Evolutionary conservation across 2,888 invertebrate genomes (phyloP).

Genomic region (Epiperipatus broadwayi): DNA sequence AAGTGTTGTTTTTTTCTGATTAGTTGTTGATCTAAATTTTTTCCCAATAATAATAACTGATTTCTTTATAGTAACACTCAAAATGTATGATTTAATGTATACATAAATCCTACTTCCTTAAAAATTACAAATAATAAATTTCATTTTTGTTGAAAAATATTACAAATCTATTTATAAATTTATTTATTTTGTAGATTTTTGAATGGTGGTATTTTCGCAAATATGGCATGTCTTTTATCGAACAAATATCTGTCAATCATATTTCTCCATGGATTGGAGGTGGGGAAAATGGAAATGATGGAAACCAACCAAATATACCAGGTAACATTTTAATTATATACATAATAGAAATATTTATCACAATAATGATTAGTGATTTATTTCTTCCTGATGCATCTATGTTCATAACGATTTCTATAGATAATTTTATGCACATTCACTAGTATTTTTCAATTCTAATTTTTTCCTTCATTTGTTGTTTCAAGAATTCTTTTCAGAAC

Average conservation of each 20-base stretch:
- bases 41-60: background rate
- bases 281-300: slow-evolving; percentile 30
- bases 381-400: too few relatives aligned
- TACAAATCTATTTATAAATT: background rate
- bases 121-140: too few relatives aligned
- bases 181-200: slow-evolving; percentile 40
- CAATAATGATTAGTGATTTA: too few relatives aligned
- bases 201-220: slow-evolving; percentile 99
- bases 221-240: slow-evolving; percentile 91
- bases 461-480: too few relatives aligned
- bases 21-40: slow-evolving; percentile 6
- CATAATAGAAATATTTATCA: slow-evolving; percentile 5
- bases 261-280: slow-evolving; percentile 82
- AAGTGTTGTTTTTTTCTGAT: background rate
- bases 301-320: slow-evolving; percentile 1
- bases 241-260: slow-evolving; percentile 83
- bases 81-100: slow-evolving; percentile 1
- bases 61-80: too few relatives aligned
- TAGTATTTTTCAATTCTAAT: too few relatives aligned
- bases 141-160: background rate
- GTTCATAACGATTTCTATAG: too few relatives aligned
- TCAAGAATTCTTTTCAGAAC: too few relatives aligned
- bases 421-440: too few relatives aligned
- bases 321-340: slow-evolving; percentile 4
- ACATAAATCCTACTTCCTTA: slow-evolving; percentile 7